Evolutionary conservation across 2,797 vertebrate species (phyloP).

Genomic region (Falco rusticolus): DNA sequence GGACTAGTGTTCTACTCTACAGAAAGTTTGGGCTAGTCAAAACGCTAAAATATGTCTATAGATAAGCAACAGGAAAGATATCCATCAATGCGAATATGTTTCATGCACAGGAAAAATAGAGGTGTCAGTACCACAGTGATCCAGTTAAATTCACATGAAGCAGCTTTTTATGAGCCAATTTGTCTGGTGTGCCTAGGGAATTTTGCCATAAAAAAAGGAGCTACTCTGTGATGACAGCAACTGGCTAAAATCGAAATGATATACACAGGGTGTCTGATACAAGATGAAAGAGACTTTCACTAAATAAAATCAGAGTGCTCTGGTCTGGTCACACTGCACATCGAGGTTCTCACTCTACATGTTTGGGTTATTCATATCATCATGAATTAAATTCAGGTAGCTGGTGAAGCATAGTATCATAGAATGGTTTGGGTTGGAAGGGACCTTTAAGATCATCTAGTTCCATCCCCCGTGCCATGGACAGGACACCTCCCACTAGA

Average conservation of each 20-base stretch:
- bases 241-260: conserved; percentile 19
- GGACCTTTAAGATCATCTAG: no score
- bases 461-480: no score
- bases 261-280: neutral
- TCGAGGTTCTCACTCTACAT: neutral
- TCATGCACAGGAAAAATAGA: neutral
- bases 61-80: neutral
- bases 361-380: neutral
- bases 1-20: neutral
- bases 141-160: neutral
- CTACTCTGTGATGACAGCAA: neutral
- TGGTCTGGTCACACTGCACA: neutral
- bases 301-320: neutral
- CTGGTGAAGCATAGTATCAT: neutral
- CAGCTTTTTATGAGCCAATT: neutral
- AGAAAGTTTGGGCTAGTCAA: neutral
- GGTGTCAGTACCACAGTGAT: neutral
- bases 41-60: neutral
- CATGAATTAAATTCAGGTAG: conserved; percentile 9
- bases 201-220: neutral
- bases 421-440: no score
- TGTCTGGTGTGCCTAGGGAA: neutral
- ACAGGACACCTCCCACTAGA: no score
- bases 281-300: neutral
- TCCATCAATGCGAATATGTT: neutral